Percentiles rank a stretch among this genome's conserved stretches.
Conservation (phyloP, 2,113 vertebrate species). For the Anoura caudifer region DNA sequence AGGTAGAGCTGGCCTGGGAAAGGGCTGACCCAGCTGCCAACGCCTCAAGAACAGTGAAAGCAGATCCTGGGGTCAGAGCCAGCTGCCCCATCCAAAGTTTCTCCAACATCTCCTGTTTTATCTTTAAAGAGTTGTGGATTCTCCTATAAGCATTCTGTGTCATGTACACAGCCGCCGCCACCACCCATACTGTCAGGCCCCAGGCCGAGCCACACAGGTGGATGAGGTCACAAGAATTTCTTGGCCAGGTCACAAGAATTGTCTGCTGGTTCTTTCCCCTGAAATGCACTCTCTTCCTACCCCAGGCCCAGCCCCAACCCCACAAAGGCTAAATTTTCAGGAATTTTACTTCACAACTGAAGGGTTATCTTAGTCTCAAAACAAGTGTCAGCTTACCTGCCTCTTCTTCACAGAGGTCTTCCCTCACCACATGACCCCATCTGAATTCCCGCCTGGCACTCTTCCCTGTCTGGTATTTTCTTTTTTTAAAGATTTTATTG, state of each 20-base stretch:
- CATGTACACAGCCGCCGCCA: background rate
- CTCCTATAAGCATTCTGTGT: background rate
- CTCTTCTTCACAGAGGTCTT: background rate
- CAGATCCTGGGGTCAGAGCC: background rate
- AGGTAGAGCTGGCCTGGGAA: background rate
- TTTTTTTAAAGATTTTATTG: background rate
- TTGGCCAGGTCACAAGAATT: background rate
- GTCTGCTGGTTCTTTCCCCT: background rate
- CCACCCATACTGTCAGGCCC: background rate
- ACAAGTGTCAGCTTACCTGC: background rate
- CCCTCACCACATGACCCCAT: background rate
- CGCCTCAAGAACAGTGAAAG: background rate
- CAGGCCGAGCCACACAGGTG: background rate
- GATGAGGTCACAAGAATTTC: background rate
- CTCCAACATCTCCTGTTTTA: background rate
- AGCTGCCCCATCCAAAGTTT: background rate
- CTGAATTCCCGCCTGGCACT: background rate
- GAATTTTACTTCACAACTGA: background rate
- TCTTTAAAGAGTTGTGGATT: conserved; percentile 14
- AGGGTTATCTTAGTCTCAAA: background rate
- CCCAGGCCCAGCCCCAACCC: background rate
- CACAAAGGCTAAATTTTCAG: background rate
- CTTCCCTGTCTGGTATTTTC: background rate
- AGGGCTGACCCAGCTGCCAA: background rate
- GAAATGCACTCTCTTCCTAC: background rate